phyloP scores from a whole-genome alignment of 2,113 vertebrate genomes.

The Butorides virescens region DNA sequence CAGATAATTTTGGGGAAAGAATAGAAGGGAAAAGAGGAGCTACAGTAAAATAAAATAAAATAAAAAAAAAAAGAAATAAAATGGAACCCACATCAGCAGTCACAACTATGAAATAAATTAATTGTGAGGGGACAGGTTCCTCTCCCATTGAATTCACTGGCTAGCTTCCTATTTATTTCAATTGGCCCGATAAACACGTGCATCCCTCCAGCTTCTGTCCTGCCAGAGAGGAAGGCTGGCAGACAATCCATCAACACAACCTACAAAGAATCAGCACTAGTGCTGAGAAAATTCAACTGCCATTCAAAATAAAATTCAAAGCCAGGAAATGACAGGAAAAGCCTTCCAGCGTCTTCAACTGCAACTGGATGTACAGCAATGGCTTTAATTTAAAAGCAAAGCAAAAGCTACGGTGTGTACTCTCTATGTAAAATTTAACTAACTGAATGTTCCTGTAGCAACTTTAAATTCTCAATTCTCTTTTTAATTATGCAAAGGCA shows the following conservation, averaged over 20 bases:
- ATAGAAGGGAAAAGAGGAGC: background rate
- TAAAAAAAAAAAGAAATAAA: background rate
- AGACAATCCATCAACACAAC: conserved; percentile 31
- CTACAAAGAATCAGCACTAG: background rate
- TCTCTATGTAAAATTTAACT: background rate
- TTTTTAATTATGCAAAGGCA: conserved; percentile 21
- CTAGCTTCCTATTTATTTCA: background rate
- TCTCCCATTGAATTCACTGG: background rate
- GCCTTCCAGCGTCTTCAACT: background rate
- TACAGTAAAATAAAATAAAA: background rate
- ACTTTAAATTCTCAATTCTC: conserved; percentile 21
- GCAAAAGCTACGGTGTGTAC: background rate
- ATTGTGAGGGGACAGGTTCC: background rate
- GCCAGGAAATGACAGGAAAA: conserved; percentile 10
- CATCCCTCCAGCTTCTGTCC: background rate
- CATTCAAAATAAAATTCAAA: conserved; percentile 42
- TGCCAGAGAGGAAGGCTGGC: conserved; percentile 10
- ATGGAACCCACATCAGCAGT: background rate
- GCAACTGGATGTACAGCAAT: background rate
- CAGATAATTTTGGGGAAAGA: background rate
- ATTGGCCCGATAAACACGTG: background rate
- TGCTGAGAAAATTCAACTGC: background rate
- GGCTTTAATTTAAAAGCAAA: conserved; percentile 10
- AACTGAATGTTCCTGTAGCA: background rate
- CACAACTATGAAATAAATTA: background rate